Conservation (phyloP, 2,113 vertebrate genomes). For the Neolamprologus longior region DNA sequence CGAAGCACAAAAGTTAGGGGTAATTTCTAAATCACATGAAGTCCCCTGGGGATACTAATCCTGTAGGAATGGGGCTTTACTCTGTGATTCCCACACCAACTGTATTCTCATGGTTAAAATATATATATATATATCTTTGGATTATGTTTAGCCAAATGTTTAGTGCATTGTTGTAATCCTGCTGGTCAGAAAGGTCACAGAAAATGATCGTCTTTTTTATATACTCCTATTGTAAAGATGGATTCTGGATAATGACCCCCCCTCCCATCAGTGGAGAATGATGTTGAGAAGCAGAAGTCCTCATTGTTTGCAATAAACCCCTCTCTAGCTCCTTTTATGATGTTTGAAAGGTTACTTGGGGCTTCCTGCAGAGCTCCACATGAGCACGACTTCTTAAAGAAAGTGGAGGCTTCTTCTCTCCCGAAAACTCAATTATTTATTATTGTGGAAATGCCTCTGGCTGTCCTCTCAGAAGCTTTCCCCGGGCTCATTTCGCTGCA, state of each 20-base stretch:
- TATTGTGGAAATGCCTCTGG: conserved; percentile 53
- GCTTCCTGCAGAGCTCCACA: not conserved
- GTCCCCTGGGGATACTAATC: not conserved
- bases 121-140: not conserved
- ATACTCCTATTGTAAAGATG: not conserved
- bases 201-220: not conserved
- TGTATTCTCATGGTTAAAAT: not conserved
- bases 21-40: not conserved
- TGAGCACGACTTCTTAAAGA: not conserved
- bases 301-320: not conserved
- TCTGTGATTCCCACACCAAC: not conserved
- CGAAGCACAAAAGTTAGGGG: not conserved
- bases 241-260: not conserved
- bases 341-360: not conserved
- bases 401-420: not conserved
- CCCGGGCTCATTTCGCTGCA: conserved; percentile 31
- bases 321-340: not conserved
- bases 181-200: not conserved
- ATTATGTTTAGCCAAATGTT: not conserved
- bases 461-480: conserved; percentile 4
- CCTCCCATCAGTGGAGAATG: not conserved
- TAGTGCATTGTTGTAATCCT: not conserved
- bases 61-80: not conserved
- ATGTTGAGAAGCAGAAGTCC: not conserved
- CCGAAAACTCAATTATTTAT: conserved; percentile 41